A percentile compares a stretch with the other conserved stretches of the same genome.
These are phyloP conservation scores for Peromyscus leucopus DNA, from an alignment of 2,113 vertebrate species.

Conservation along the genomic window DNA sequence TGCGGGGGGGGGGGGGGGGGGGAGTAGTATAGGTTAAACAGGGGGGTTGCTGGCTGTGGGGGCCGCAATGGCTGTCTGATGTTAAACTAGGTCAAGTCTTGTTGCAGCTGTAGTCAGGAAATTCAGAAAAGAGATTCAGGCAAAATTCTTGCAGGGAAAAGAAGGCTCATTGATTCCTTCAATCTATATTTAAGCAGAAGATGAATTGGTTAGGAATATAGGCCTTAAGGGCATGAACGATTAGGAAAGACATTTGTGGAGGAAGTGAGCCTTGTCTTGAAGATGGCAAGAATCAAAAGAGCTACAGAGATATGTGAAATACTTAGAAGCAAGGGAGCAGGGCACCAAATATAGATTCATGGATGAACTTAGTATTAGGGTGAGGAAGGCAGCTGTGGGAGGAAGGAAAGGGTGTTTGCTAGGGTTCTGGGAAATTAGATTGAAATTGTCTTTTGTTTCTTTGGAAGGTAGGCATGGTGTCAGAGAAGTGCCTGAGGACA, in stretches of 20 bases:
- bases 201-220: background rate
- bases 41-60: background rate
- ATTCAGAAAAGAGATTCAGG: background rate
- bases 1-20: background rate
- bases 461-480: background rate
- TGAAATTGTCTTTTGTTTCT: background rate
- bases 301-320: background rate
- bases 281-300: background rate
- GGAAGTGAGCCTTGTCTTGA: constrained; percentile 33
- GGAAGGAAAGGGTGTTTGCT: background rate
- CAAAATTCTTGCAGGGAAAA: background rate
- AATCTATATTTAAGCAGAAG: background rate
- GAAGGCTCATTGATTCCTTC: background rate
- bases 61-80: background rate
- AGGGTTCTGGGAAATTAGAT: background rate
- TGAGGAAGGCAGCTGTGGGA: background rate
- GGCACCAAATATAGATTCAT: background rate
- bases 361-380: background rate
- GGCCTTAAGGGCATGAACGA: background rate
- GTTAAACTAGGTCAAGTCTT: constrained; percentile 4
- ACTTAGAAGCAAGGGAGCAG: background rate
- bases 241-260: background rate
- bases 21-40: background rate
- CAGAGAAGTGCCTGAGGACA: background rate
- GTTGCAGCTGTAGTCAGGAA: background rate